These are phyloP conservation scores for Zaprionus lachaisei DNA, from an alignment of 1,140 invertebrate genomes.

Conservation along the genomic window DNA sequence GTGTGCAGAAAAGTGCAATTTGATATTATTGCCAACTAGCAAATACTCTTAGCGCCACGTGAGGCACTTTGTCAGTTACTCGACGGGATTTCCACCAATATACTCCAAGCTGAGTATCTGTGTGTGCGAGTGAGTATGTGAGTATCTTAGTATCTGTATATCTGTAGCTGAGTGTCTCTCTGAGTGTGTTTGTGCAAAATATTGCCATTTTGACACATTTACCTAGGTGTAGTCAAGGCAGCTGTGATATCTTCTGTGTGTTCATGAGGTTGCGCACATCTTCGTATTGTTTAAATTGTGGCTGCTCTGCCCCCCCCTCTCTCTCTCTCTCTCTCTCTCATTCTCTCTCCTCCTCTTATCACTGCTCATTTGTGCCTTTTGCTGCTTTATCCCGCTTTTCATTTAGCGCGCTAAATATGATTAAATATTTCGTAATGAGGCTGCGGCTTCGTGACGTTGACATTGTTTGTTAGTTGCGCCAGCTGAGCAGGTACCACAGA, in stretches of 20 bases:
- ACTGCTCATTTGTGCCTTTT: conserved; percentile 17
- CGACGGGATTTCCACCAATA: conserved; percentile 10
- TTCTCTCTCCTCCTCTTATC: neutral
- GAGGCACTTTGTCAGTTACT: conserved; percentile 35
- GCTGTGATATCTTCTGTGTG: conserved; percentile 52
- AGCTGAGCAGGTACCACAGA: conserved; percentile 12
- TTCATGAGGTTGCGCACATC: conserved; percentile 64
- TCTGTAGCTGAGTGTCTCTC: neutral
- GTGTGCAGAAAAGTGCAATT: conserved; percentile 73
- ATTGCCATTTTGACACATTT: conserved; percentile 56
- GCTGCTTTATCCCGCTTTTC: conserved; percentile 24
- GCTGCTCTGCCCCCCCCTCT: conserved; percentile 22
- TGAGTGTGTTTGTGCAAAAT: conserved; percentile 41
- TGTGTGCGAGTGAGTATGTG: conserved; percentile 1
- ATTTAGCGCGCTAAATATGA: conserved; percentile 67
- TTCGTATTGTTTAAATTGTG: conserved; percentile 66
- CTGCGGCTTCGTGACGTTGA: conserved; percentile 60
- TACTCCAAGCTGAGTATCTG: conserved; percentile 31
- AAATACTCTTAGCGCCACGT: conserved; percentile 69
- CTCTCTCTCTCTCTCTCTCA: neutral
- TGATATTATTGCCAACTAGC: conserved; percentile 81
- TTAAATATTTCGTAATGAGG: conserved; percentile 82
- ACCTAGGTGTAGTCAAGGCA: conserved; percentile 27
- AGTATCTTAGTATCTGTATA: neutral
- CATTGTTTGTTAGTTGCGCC: conserved; percentile 40